Evolutionary conservation across 1,140 invertebrate species (phyloP).

Genomic region (Solenopsis fugax): DNA sequence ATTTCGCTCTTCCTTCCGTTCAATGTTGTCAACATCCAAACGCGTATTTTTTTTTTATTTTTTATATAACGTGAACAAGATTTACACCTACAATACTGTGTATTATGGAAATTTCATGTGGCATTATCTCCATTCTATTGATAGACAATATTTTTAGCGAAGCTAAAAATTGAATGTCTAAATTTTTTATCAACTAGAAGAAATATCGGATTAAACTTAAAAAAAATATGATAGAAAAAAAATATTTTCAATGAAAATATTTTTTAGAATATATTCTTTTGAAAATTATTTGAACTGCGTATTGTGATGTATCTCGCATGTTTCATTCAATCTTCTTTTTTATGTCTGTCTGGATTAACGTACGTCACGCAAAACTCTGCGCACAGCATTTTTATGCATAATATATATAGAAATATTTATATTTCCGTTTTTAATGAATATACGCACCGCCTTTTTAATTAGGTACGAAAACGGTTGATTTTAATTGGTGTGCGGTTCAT

Average conservation of each 20-base stretch:
- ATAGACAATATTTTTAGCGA: neutral
- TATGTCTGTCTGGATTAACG: slow-evolving; percentile 9
- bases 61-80: neutral
- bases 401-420: neutral
- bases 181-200: neutral
- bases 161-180: neutral
- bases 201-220: neutral
- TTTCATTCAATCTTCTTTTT: neutral
- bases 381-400: neutral
- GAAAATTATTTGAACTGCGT: neutral
- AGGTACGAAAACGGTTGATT: slow-evolving; percentile 33
- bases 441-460: slow-evolving; percentile 8
- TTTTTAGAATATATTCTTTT: neutral
- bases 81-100: neutral
- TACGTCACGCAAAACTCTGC: slow-evolving; percentile 3
- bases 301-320: neutral
- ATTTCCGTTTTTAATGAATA: slow-evolving; percentile 19
- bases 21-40: neutral
- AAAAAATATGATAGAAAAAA: neutral
- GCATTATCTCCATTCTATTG: neutral
- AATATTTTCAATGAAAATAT: slow-evolving; percentile 12
- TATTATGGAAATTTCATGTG: neutral
- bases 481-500: slow-evolving; percentile 38
- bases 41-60: neutral
- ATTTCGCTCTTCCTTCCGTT: slow-evolving; percentile 44